These are phyloP conservation scores for Epinotia brunnichana DNA, from an alignment of 2,888 invertebrate species.

Conservation along the genomic window DNA sequence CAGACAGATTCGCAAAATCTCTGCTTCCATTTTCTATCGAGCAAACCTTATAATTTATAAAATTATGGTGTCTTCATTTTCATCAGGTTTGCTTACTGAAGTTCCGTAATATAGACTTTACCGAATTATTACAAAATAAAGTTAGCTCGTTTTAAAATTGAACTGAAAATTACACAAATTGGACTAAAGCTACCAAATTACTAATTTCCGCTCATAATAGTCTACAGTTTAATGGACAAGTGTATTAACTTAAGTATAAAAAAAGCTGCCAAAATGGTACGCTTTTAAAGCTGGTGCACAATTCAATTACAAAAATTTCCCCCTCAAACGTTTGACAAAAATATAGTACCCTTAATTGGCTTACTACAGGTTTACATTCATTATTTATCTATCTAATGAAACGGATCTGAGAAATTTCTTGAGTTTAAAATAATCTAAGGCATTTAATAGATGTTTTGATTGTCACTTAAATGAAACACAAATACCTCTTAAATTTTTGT, in stretches of 20 bases:
- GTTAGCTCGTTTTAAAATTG: not conserved
- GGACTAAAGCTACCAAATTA: too few relatives aligned
- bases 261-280: slow-evolving; percentile 5
- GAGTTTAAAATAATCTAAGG: not conserved
- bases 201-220: not conserved
- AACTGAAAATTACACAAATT: too few relatives aligned
- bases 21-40: too few relatives aligned
- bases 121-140: not conserved
- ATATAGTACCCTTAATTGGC: slow-evolving; percentile 71
- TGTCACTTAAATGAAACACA: too few relatives aligned
- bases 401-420: slow-evolving; percentile 55
- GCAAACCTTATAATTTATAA: too few relatives aligned
- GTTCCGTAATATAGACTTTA: too few relatives aligned
- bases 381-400: slow-evolving; percentile 73
- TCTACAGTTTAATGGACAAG: not conserved
- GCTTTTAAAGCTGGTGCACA: slow-evolving; percentile 63
- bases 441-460: too few relatives aligned
- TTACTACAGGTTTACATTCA: slow-evolving; percentile 60
- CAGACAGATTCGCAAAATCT: too few relatives aligned
- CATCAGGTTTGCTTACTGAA: too few relatives aligned
- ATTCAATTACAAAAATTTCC: slow-evolving; percentile 61
- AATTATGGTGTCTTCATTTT: too few relatives aligned
- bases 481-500: not conserved
- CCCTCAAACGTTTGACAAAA: slow-evolving; percentile 68
- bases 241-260: not conserved